phyloP scores from a whole-genome alignment of 2,888 invertebrate species.

The Dexiosoma caninum region DNA sequence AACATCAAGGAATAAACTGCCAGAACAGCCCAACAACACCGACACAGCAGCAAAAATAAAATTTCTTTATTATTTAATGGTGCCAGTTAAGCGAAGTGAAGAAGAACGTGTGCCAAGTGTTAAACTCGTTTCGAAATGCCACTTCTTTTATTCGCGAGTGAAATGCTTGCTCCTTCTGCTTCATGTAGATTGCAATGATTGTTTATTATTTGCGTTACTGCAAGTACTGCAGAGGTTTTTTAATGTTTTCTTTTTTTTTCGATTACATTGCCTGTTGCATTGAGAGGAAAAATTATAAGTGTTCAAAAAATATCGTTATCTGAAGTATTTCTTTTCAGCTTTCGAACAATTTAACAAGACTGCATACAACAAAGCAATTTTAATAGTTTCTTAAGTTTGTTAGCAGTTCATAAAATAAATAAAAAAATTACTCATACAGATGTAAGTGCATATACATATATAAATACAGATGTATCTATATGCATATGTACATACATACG shows the following conservation, averaged over 20 bases:
- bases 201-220: slow-evolving; percentile 51
- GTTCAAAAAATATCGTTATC: slow-evolving; percentile 25
- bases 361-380: slow-evolving; percentile 48
- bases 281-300: slow-evolving; percentile 14
- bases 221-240: slow-evolving; percentile 18
- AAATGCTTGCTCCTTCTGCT: slow-evolving; percentile 2
- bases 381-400: slow-evolving; percentile 52
- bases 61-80: slow-evolving; percentile 27
- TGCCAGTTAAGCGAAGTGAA: slow-evolving; percentile 26
- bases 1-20: slow-evolving; percentile 40
- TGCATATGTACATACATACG: background rate
- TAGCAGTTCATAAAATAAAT: slow-evolving; percentile 47
- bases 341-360: slow-evolving; percentile 31
- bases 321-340: background rate
- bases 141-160: background rate
- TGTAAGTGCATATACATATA: no score
- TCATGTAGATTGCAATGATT: slow-evolving; percentile 44
- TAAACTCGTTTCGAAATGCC: slow-evolving; percentile 66
- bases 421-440: background rate
- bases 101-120: slow-evolving; percentile 68
- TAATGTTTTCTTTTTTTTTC: background rate
- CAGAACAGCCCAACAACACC: slow-evolving; percentile 18
- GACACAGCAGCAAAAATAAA: background rate
- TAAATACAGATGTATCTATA: no score
- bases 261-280: slow-evolving; percentile 6